Conservation (phyloP, 1,140 invertebrate species). For the Zaprionus vittiger region DNA sequence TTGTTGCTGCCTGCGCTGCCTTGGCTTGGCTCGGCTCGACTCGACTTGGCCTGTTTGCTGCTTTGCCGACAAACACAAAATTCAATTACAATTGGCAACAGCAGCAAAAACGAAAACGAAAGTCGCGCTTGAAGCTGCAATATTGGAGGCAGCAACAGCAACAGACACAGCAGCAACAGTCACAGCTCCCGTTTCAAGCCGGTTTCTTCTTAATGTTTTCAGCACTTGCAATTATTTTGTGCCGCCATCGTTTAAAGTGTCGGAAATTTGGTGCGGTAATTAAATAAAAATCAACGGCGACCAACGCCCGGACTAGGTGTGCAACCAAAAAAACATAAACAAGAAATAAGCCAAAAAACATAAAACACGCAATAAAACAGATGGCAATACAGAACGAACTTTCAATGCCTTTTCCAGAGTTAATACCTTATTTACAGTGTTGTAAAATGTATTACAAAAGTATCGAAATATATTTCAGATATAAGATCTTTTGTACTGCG, state of each 20-base stretch:
- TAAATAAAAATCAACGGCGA: slow-evolving; percentile 75
- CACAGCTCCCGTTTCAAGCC: slow-evolving; percentile 52
- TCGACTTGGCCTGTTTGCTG: slow-evolving; percentile 56
- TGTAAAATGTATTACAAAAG: background rate
- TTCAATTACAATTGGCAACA: slow-evolving; percentile 82
- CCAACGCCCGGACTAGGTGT: slow-evolving; percentile 60
- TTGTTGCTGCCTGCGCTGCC: slow-evolving; percentile 46
- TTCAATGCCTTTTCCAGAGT: background rate
- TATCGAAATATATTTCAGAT: background rate
- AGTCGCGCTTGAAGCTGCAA: slow-evolving; percentile 62
- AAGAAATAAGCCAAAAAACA: background rate
- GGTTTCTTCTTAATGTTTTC: slow-evolving; percentile 82
- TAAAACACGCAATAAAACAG: background rate
- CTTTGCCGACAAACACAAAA: slow-evolving; percentile 82
- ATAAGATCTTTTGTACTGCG: background rate
- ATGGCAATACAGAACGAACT: background rate
- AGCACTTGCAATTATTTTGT: slow-evolving; percentile 81
- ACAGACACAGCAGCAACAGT: background rate
- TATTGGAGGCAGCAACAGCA: slow-evolving; percentile 20
- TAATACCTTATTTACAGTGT: slow-evolving; percentile 4
- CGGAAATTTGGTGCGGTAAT: slow-evolving; percentile 81
- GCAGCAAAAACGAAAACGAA: slow-evolving; percentile 68
- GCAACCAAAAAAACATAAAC: slow-evolving; percentile 7
- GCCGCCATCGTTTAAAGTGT: slow-evolving; percentile 78
- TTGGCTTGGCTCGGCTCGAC: background rate